Evolutionary conservation across 2,113 vertebrate species (phyloP), one percentile per base, ranked within the genome.

Genomic region (Odocoileus hemionus): DNA sequence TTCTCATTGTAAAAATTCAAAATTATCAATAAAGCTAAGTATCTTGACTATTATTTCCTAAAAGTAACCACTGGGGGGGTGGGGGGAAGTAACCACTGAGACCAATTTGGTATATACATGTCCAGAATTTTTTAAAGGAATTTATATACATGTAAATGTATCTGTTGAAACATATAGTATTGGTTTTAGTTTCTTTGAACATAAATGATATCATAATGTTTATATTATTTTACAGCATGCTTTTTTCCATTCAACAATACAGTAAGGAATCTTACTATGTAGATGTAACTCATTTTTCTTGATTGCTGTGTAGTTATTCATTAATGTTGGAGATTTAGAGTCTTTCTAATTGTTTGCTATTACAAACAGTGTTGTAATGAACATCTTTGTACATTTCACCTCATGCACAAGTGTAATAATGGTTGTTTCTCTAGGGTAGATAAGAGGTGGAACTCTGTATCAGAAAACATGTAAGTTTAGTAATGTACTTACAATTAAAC

Each of bases 21-120:
- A 94, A 55, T 95, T 86, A 67, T 88, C 60, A 89, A 70, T 94
- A 85, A 92, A 96, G 52, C 16, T 91, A 89, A 88, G 36, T 89
- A 92, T 61, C 28, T 91, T 58, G 43, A 79, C 23, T 43, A 89
- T 55, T 93, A 52, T 54, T 86, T 90, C 86, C 57, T 33, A 9
- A 92, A 93, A 85, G 85, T 79, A 80, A 89, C n/a, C 39, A 43
- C 33, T 36, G 13, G 43, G 43, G 43, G 43, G 43, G 43, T 5
- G 43, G 43, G 43, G 43, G 43, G 43, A 89, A 85, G 85, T 79
- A 80, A 89, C n/a, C 39, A 43, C 33, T 39, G 13, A 50, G 60
- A 86, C 21, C 50, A 89, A 30, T 47, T 58, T 82, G 33, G n/a
- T 82, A 82, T 80, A 17, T 91, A 14, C 25, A 88, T 43, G 52